Percentiles rank a stretch among this genome's conserved stretches.
These are phyloP conservation scores for Embiotoca jacksoni DNA, from an alignment of 2,113 vertebrate genomes.

Conservation along the genomic window DNA sequence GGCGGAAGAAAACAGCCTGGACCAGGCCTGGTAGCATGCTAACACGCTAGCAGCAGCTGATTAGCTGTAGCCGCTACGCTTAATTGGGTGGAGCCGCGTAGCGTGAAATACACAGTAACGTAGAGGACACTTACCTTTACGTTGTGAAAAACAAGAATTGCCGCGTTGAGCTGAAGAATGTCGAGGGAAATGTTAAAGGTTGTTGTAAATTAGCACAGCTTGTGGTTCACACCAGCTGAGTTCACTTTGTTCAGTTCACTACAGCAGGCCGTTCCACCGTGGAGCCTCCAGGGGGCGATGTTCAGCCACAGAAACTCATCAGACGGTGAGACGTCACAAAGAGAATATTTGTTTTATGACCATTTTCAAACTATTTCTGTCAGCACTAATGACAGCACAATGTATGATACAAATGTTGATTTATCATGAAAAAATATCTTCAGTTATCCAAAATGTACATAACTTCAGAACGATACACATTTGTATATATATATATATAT, in stretches of 20 bases:
- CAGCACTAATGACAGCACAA: no score
- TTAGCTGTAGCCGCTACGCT: background rate
- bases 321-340: no score
- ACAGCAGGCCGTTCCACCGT: background rate
- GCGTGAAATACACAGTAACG: no score
- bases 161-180: background rate
- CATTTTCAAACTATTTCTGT: no score
- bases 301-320: no score
- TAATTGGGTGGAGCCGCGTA: background rate
- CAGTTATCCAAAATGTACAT: no score
- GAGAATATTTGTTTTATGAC: no score
- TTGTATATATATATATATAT: no score
- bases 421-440: no score
- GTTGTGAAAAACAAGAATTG: background rate
- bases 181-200: no score
- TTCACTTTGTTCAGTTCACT: background rate
- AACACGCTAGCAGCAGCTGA: background rate
- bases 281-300: slow-evolving; percentile 12
- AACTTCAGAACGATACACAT: no score
- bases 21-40: slow-evolving; percentile 23
- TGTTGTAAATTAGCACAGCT: background rate
- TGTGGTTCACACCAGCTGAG: background rate
- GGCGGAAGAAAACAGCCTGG: background rate
- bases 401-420: no score
- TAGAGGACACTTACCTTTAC: slow-evolving; percentile 17